These are phyloP conservation scores for Troides aeacus DNA, from an alignment of 2,888 invertebrate species.

Conservation along the genomic window DNA sequence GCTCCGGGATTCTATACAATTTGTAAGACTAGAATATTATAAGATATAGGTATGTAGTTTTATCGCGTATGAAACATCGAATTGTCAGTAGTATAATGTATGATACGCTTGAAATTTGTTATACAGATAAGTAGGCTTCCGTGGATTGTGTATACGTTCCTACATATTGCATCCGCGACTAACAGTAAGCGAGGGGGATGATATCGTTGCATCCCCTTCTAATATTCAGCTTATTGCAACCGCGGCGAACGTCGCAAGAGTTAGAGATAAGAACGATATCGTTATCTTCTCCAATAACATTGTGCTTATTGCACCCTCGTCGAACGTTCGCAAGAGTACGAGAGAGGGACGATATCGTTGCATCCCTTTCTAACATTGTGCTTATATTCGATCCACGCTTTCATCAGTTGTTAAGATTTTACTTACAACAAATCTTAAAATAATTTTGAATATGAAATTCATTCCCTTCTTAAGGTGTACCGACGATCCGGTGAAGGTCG, in stretches of 20 bases:
- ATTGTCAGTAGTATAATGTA: slow-evolving; percentile 4
- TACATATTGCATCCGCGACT: not conserved
- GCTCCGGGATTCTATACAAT: slow-evolving; percentile 6
- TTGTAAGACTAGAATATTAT: slow-evolving; percentile 15
- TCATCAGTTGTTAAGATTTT: not conserved
- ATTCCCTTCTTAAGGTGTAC: no score
- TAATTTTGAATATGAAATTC: no score
- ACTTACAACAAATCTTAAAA: not conserved
- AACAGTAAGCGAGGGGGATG: not conserved
- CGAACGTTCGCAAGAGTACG: not conserved
- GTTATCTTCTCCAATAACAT: not conserved
- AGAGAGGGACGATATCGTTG: not conserved
- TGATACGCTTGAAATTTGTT: not conserved
- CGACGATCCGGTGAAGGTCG: no score
- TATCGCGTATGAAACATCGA: slow-evolving; percentile 5
- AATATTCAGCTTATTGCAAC: not conserved
- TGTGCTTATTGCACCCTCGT: not conserved
- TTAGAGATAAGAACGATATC: not conserved
- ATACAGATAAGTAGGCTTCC: slow-evolving; percentile 6
- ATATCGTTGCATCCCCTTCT: not conserved
- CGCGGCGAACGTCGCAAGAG: not conserved
- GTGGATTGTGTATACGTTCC: slow-evolving; percentile 1
- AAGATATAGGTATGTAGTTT: slow-evolving; percentile 1
- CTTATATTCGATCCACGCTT: not conserved
- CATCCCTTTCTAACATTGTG: not conserved